Conservation (phyloP, 2,797 vertebrate species). For the Platalea minor region DNA sequence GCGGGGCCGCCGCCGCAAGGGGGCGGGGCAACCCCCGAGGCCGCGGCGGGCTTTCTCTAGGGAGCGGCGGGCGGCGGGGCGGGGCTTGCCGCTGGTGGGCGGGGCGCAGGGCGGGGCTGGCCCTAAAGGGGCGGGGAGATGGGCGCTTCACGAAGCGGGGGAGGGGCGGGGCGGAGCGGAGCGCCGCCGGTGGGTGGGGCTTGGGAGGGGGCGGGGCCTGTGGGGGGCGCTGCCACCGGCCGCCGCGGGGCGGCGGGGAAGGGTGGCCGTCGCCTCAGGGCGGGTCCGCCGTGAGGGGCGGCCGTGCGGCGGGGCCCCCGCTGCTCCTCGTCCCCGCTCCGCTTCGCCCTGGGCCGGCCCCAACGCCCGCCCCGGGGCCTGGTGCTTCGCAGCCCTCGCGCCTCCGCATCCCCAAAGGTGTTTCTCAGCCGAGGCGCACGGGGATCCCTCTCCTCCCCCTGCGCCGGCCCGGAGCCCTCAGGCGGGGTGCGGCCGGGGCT, state of each 20-base stretch:
- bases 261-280: not conserved
- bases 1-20: not conserved
- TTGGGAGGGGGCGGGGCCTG: not conserved
- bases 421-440: not conserved
- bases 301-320: accelerated
- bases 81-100: not conserved
- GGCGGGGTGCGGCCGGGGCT: not conserved
- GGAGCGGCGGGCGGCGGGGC: not conserved
- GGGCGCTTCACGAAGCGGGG: too few relatives aligned
- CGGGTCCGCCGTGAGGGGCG: not conserved
- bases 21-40: not conserved
- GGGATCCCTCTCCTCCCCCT: too few relatives aligned
- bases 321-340: accelerated
- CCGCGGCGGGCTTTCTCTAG: not conserved
- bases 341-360: accelerated
- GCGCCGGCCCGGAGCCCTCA: not conserved
- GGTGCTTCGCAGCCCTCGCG: accelerated
- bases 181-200: not conserved
- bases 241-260: not conserved
- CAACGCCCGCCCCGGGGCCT: accelerated
- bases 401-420: too few relatives aligned
- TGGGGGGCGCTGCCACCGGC: not conserved
- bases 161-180: not conserved
- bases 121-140: too few relatives aligned
- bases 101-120: not conserved